A percentile compares a stretch with the other conserved stretches of the same genome.
Conservation (phyloP, 1,140 invertebrate species). For the Chironomus tepperi region DNA sequence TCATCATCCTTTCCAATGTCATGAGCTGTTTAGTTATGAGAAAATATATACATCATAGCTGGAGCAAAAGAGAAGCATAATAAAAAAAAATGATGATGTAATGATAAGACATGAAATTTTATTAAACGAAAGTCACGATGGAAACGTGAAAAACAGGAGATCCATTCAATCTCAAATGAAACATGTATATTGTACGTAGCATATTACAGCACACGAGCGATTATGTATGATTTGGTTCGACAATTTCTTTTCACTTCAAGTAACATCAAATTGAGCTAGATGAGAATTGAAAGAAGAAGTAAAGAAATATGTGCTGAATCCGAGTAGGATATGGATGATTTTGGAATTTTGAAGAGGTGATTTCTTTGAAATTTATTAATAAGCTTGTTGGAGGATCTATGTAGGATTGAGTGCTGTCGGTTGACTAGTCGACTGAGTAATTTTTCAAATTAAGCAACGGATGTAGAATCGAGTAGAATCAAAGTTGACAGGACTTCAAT, state of each 20-base stretch:
- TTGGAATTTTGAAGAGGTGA: too few species aligned
- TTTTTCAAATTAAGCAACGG: too few species aligned
- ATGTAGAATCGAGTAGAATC: too few species aligned
- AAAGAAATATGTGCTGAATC: too few species aligned
- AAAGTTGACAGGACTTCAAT: too few species aligned
- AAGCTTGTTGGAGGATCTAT: too few species aligned
- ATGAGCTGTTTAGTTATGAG: background rate
- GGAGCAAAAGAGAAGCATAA: background rate
- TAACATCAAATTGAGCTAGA: conserved; percentile 7
- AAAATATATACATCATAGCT: too few species aligned
- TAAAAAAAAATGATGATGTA: background rate
- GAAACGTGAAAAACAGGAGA: background rate
- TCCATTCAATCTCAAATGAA: background rate
- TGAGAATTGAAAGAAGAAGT: background rate
- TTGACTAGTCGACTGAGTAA: too few species aligned
- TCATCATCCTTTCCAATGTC: background rate
- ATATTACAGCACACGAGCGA: background rate
- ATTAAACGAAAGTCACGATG: background rate
- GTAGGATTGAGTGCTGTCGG: too few species aligned
- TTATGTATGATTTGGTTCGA: conserved; percentile 13
- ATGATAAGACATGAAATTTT: conserved; percentile 14
- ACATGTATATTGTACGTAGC: background rate
- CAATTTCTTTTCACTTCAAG: conserved; percentile 7
- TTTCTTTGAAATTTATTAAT: too few species aligned
- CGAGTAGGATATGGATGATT: too few species aligned